Percentiles rank a stretch among this genome's conserved stretches.
Conservation (phyloP, 2,113 vertebrate species). For the Leuciscus idus region DNA sequence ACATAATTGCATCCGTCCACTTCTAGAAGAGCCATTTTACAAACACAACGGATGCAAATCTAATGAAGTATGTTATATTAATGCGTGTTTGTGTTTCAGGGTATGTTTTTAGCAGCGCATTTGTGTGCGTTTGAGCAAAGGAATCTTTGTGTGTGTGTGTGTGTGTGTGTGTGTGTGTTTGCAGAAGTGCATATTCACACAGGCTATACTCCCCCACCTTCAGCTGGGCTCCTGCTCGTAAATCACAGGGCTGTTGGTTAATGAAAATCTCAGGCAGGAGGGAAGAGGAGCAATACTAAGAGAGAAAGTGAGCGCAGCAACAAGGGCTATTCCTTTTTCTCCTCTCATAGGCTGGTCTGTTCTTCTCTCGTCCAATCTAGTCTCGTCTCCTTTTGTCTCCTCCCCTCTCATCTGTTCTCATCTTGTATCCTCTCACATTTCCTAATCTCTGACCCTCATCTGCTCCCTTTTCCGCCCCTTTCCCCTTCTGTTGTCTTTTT, state of each 20-base stretch:
- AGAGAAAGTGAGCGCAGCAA: constrained; percentile 39
- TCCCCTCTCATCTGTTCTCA: not conserved
- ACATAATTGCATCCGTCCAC: constrained; percentile 21
- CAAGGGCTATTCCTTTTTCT: not conserved
- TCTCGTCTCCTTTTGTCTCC: not conserved
- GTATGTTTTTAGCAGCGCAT: constrained; percentile 10
- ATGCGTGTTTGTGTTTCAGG: constrained; percentile 43
- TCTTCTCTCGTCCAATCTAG: not conserved
- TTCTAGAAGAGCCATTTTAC: constrained; percentile 31
- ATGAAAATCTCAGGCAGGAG: constrained; percentile 55
- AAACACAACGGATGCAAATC: constrained; percentile 8
- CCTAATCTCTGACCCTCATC: not conserved
- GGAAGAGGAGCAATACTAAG: constrained; percentile 28
- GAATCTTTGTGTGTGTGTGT: not conserved
- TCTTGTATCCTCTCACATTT: not conserved
- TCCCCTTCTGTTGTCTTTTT: not conserved
- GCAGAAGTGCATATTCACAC: constrained; percentile 42
- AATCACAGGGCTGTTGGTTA: constrained; percentile 50
- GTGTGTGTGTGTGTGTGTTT: constrained; percentile 22
- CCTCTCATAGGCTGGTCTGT: not conserved
- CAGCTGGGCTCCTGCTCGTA: constrained; percentile 40
- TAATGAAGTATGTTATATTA: not conserved
- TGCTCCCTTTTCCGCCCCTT: not conserved
- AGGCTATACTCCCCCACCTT: constrained; percentile 10
- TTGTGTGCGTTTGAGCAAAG: constrained; percentile 17